Evolutionary conservation across 2,797 vertebrate species (phyloP), one percentile per base, ranked within the genome.

Genomic region (Sebastes ruberrimus): DNA sequence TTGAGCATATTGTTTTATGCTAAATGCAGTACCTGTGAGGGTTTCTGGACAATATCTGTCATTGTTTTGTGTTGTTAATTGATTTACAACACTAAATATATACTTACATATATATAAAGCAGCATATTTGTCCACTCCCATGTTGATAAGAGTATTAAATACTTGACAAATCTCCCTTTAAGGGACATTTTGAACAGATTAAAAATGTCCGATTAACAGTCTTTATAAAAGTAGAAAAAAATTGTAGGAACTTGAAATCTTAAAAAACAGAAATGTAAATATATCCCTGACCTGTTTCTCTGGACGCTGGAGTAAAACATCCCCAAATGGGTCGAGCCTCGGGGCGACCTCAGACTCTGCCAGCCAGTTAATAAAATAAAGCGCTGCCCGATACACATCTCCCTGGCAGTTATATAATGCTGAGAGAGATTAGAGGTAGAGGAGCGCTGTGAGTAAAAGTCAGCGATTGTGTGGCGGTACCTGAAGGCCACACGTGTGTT

Each of bases 341-440:
- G n/a, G 14, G 70, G 71, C 32, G 22, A 30, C 81, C 57, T 38
- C 53, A n/a, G 32, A 78, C 57, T 57, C 73, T 6, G 28, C 27
- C 57, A 56, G 57, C 62, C 66, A 52, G 73, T 73, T 75, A 23
- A 84, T 77, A 81, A 83, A 77, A 78, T 28, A 74, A 59, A 66
- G 62, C 27, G 2, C 25, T 46, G 68, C 3, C 25, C 3, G 20
- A 73, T n/a, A n/a, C 46, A 52, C 80, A 73, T 79, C 74, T 67
- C 53, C 60, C 49, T 42, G 23, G 16, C 57, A 8, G 84, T 82
- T 87, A 60, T 10, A 81, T 76, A 85, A 83, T 0, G 8, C 52
- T 23, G 38, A 42, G 30, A 61, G 13, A 78, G 81, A 85, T 81
- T 66, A 77, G 59, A 81, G 63, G 79, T 65, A 23, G 67, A 82